Conservation (phyloP, 2,888 invertebrate species). For the Diaphora mendica region DNA sequence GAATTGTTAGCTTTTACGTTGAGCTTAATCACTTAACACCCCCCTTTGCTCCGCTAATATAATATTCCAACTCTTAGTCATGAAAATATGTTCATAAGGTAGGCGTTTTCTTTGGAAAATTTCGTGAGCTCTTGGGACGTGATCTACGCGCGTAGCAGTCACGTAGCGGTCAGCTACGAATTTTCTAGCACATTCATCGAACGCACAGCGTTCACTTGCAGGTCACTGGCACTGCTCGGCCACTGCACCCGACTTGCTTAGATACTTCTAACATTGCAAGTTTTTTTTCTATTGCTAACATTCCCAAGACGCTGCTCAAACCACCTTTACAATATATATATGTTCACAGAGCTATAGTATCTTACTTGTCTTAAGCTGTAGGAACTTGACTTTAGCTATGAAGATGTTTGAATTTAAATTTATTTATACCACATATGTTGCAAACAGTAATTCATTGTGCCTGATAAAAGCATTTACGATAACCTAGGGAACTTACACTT, state of each 20-base stretch:
- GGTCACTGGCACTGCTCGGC: conserved; percentile 83
- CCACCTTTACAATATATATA: conserved; percentile 54
- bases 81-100: background rate
- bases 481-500: background rate
- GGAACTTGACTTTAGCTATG: conserved; percentile 23
- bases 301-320: conserved; percentile 73
- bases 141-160: conserved; percentile 49
- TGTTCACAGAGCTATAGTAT: conserved; percentile 23
- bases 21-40: background rate
- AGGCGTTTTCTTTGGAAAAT: conserved; percentile 24
- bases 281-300: conserved; percentile 82
- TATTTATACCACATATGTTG: background rate
- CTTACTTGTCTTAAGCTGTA: conserved; percentile 36
- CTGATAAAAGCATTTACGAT: background rate
- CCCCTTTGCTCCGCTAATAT: background rate
- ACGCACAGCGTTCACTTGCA: conserved; percentile 60
- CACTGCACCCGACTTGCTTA: conserved; percentile 84
- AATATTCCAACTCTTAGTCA: conserved; percentile 6
- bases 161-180: conserved; percentile 75
- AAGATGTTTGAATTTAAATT: conserved; percentile 5
- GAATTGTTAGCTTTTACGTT: conserved; percentile 21
- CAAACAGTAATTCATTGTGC: background rate
- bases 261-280: conserved; percentile 82
- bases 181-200: conserved; percentile 57
- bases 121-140: conserved; percentile 13